Percentiles rank a stretch among this genome's conserved stretches.
These are phyloP conservation scores for Drosophila mettleri DNA, from an alignment of 2,888 invertebrate genomes.

Conservation along the genomic window DNA sequence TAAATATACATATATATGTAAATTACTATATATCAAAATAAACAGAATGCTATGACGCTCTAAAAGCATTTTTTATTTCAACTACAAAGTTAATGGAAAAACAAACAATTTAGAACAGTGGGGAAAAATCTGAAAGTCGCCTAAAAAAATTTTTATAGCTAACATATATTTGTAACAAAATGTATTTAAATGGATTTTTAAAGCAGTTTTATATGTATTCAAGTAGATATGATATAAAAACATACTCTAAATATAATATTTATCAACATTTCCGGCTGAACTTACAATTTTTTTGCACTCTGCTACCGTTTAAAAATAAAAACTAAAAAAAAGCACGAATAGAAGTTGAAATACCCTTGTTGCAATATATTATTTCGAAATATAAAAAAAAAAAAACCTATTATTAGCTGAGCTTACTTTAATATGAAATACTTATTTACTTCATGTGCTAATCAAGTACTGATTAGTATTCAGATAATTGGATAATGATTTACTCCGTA, in stretches of 20 bases:
- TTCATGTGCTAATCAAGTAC: not conserved
- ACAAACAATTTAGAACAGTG: constrained; percentile 26
- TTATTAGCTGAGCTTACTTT: too few species aligned
- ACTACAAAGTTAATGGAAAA: constrained; percentile 51
- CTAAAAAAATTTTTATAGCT: not conserved
- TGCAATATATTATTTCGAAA: too few species aligned
- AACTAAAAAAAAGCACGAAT: constrained; percentile 7
- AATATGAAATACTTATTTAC: too few species aligned
- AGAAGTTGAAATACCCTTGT: not conserved
- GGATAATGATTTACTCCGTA: not conserved
- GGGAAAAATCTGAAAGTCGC: not conserved
- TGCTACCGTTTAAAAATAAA: constrained; percentile 20
- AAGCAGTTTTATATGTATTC: not conserved
- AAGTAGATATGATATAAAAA: constrained; percentile 1
- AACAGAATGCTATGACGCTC: constrained; percentile 57
- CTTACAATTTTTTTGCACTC: constrained; percentile 12
- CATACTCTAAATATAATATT: not conserved
- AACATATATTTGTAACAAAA: not conserved
- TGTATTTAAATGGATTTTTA: not conserved
- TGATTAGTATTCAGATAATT: not conserved
- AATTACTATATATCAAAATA: constrained; percentile 63
- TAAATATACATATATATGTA: constrained; percentile 22
- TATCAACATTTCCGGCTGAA: constrained; percentile 10
- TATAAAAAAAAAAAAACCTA: too few species aligned
- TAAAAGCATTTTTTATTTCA: constrained; percentile 64